Evolutionary conservation across 2,113 vertebrate genomes (phyloP), one percentile per base, ranked within the genome.

Genomic region (Chitala chitala): DNA sequence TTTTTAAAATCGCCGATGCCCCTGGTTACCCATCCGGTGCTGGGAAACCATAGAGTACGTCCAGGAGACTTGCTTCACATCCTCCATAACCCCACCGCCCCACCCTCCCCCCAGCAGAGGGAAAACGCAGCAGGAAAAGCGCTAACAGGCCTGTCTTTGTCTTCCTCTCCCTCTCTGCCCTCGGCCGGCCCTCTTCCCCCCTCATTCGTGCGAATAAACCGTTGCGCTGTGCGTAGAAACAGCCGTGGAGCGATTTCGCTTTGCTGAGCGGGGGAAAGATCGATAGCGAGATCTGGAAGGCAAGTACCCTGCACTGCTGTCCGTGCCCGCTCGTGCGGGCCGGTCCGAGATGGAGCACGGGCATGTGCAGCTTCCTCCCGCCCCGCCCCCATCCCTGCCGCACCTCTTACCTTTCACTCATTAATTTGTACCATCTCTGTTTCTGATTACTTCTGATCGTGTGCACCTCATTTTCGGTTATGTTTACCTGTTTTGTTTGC

Each of bases 231-330:
- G 86, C 91, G 89, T 91, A 93, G 92, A 93, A 93, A 93, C 91
- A 93, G 86, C 91, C 92, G 82, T 93, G 92, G 92, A 92, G 90
- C 92, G 92, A 93, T 90, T 93, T 93, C 93, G 92, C 92, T 87
- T 89, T 93, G 86, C 92, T 93, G 89, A 92, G 92, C 91, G 92
- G 91, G 91, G 92, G 92, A 90, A 93, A 93, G 91, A 93, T 93
- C 91, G 92, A 93, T 93, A 93, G 92, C 92, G 92, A 93, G 90
- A 91, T 93, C 92, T 93, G 92, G 92, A 93, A 93, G 92, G 92
- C 91, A 93, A 93, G 92, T 93, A 93, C 92, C 84, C 83, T n/a
- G 84, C 84, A 58, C 80, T 84, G 50, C 73, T 86, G 12, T 81
- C 82, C 80, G 77, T 77, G 54, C 86, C 82, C 77, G 22, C 76